Percentiles rank a stretch among this genome's conserved stretches.
Conservation (phyloP, 1,140 invertebrate genomes). For the Drosophila ohnishii region DNA sequence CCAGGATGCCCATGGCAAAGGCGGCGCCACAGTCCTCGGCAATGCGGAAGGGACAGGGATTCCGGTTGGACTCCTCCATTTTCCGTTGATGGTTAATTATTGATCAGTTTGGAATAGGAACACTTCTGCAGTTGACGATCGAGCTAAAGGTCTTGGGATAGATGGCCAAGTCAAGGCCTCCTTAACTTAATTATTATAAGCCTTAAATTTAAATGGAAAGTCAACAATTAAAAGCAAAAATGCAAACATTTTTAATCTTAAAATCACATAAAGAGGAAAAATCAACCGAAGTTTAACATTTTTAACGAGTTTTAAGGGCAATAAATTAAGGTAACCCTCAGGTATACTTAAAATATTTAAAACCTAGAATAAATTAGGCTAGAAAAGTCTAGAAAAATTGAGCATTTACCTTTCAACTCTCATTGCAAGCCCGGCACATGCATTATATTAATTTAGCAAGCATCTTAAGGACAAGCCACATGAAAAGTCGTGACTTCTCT, state of each 20-base stretch:
- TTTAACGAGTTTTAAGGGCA: neutral
- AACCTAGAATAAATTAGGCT: neutral
- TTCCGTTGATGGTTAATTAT: neutral
- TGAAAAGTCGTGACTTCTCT: conserved; percentile 44
- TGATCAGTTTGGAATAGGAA: neutral
- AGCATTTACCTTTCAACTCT: conserved; percentile 7
- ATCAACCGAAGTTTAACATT: neutral
- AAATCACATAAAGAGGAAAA: neutral
- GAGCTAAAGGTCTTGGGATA: neutral
- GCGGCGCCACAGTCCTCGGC: conserved; percentile 68
- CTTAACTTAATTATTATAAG: neutral
- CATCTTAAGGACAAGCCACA: conserved; percentile 40
- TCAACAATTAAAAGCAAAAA: neutral
- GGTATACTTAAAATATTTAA: no score
- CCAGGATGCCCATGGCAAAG: conserved; percentile 64
- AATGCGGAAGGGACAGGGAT: conserved; percentile 69
- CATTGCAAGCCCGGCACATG: conserved; percentile 3
- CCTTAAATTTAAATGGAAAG: no score
- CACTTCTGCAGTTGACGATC: neutral
- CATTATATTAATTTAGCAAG: conserved; percentile 18
- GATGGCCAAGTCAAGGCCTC: conserved; percentile 1
- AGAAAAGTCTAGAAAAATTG: neutral
- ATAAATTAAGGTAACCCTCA: neutral
- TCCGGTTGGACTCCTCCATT: conserved; percentile 65
- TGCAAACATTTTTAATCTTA: neutral